Percentiles rank a stretch among this genome's conserved stretches.
Conservation (phyloP, 2,113 vertebrate species). For the Columba janthina region DNA sequence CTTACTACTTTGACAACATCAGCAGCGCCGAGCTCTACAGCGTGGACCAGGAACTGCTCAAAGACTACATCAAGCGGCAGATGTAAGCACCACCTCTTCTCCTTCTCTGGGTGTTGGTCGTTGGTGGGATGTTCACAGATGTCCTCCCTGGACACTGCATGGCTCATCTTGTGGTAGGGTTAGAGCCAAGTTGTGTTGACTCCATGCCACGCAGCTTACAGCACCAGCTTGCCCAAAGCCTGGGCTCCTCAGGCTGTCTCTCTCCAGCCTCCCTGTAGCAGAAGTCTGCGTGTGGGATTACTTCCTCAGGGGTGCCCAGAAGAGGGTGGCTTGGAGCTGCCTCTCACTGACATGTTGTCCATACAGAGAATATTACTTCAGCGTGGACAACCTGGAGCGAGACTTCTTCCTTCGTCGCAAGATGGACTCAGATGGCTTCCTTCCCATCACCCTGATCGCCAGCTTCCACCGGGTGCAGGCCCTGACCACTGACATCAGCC, state of each 20-base stretch:
- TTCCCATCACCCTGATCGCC: constrained; percentile 90
- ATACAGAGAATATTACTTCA: constrained; percentile 96
- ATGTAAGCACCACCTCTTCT: constrained; percentile 82
- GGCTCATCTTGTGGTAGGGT: neutral
- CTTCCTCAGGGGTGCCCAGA: neutral
- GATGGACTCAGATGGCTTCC: constrained; percentile 94
- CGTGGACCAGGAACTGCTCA: constrained; percentile 93
- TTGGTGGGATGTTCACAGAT: neutral
- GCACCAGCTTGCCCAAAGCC: neutral
- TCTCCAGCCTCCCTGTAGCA: neutral
- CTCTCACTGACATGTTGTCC: neutral
- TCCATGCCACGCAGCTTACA: neutral
- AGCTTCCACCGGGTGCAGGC: constrained; percentile 97
- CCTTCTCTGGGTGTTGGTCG: rapidly evolving
- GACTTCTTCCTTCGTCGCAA: constrained; percentile 96
- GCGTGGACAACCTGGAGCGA: constrained; percentile 93
- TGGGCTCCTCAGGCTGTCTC: neutral
- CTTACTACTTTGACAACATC: constrained; percentile 98
- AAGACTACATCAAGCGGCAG: constrained; percentile 98
- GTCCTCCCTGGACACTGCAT: neutral
- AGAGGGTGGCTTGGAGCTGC: neutral
- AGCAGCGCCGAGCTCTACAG: constrained; percentile 93
- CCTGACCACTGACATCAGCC: constrained; percentile 89
- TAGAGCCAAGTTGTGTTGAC: neutral
- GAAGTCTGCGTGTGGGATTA: neutral